phyloP scores from a whole-genome alignment of 2,797 vertebrate genomes.

The Enteromius mattozi region DNA sequence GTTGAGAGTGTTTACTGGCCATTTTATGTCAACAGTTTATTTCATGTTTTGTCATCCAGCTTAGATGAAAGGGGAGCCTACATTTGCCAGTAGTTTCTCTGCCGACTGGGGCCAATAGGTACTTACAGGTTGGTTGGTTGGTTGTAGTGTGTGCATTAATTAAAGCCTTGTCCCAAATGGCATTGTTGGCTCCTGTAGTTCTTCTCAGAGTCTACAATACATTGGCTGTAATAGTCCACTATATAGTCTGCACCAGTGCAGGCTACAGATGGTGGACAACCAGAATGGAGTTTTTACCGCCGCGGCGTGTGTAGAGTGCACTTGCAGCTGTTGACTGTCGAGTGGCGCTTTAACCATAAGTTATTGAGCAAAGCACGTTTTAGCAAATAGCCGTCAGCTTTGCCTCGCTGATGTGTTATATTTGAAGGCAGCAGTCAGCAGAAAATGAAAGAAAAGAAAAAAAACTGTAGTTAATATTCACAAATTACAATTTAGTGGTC shows the following conservation, averaged over 20 bases:
- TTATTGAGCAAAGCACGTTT: too few relatives aligned
- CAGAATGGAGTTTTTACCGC: too few relatives aligned
- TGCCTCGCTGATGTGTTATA: too few relatives aligned
- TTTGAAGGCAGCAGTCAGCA: too few relatives aligned
- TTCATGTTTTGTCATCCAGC: neutral
- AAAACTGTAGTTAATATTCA: too few relatives aligned
- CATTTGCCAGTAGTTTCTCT: neutral
- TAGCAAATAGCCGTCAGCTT: too few relatives aligned
- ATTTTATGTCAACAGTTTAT: neutral
- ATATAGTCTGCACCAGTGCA: neutral
- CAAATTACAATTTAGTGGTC: too few relatives aligned
- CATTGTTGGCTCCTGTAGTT: neutral
- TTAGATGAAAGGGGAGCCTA: neutral
- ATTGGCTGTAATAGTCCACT: neutral
- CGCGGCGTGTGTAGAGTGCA: too few relatives aligned
- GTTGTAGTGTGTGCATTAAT: neutral
- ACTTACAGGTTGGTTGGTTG: neutral
- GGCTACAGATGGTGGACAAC: neutral
- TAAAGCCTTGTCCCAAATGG: neutral
- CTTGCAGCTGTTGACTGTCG: too few relatives aligned
- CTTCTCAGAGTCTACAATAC: neutral
- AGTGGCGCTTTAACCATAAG: too few relatives aligned
- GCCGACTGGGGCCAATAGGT: neutral
- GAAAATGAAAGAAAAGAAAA: too few relatives aligned
- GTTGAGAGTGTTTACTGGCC: neutral